Evolutionary conservation across 2,113 vertebrate genomes (phyloP).

Genomic region (Madoqua kirkii): DNA sequence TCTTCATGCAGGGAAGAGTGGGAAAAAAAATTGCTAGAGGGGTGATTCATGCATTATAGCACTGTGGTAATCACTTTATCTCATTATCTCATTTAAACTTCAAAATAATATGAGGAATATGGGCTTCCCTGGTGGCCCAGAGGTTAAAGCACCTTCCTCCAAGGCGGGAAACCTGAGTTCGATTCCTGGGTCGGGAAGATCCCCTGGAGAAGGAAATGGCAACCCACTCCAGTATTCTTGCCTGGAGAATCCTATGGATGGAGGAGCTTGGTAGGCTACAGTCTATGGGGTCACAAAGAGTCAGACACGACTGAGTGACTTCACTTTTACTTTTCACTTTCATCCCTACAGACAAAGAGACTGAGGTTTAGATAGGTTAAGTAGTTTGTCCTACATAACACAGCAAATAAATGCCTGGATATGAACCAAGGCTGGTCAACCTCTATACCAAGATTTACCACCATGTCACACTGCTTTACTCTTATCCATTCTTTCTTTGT

Average conservation of each 20-base stretch:
- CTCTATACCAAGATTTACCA: neutral
- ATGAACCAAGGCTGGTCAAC: neutral
- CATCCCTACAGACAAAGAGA: neutral
- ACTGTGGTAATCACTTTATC: neutral
- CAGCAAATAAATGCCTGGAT: neutral
- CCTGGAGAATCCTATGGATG: too few relatives aligned
- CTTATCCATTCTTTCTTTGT: neutral
- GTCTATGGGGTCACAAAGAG: too few relatives aligned
- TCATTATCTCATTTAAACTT: slow-evolving; percentile 11
- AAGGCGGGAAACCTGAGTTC: too few relatives aligned
- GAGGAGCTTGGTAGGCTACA: too few relatives aligned
- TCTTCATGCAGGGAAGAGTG: neutral
- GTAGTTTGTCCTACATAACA: neutral
- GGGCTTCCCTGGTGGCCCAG: too few relatives aligned
- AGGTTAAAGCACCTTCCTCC: too few relatives aligned
- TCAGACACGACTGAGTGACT: too few relatives aligned
- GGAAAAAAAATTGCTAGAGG: neutral
- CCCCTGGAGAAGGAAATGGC: too few relatives aligned
- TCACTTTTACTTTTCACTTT: too few relatives aligned
- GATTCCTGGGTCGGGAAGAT: too few relatives aligned
- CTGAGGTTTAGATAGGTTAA: neutral
- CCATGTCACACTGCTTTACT: neutral
- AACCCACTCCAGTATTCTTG: too few relatives aligned
- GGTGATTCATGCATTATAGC: neutral
- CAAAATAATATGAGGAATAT: neutral